These are phyloP conservation scores for Spinibarbus caldwelli DNA, from an alignment of 2,797 vertebrate species.

Conservation along the genomic window DNA sequence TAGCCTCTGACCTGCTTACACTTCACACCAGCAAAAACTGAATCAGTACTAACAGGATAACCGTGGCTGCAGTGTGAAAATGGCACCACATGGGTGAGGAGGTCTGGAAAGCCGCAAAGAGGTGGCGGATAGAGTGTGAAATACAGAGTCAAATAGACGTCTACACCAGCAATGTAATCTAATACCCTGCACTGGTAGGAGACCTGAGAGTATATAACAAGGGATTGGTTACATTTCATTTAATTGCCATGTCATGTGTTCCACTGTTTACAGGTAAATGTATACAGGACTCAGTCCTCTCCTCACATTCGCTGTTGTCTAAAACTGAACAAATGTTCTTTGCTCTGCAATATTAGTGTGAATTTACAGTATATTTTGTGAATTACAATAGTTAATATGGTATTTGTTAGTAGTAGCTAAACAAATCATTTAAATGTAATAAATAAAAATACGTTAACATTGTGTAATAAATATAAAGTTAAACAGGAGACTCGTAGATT, in stretches of 20 bases:
- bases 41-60: constrained; percentile 44
- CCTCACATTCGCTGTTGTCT: neutral
- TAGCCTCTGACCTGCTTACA: neutral
- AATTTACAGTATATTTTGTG: no score
- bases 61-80: constrained; percentile 37
- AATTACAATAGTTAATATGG: neutral
- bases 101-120: constrained; percentile 48
- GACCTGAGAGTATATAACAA: constrained; percentile 39
- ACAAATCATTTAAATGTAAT: neutral
- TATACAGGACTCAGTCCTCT: constrained; percentile 25
- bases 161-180: constrained; percentile 28
- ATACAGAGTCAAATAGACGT: constrained; percentile 19
- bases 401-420: neutral
- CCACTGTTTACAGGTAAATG: constrained; percentile 42
- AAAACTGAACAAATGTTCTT: neutral
- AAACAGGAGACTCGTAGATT: neutral
- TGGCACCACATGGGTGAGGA: constrained; percentile 24
- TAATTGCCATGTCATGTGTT: constrained; percentile 44
- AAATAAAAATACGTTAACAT: neutral
- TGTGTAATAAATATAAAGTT: neutral
- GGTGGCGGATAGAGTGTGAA: constrained; percentile 26
- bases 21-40: constrained; percentile 39
- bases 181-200: constrained; percentile 38
- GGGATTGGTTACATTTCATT: constrained; percentile 52
- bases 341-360: no score